Base-by-base conservation (phyloP, 1,140 invertebrate genomes). In the Trichogramma pretiosum region DNA sequence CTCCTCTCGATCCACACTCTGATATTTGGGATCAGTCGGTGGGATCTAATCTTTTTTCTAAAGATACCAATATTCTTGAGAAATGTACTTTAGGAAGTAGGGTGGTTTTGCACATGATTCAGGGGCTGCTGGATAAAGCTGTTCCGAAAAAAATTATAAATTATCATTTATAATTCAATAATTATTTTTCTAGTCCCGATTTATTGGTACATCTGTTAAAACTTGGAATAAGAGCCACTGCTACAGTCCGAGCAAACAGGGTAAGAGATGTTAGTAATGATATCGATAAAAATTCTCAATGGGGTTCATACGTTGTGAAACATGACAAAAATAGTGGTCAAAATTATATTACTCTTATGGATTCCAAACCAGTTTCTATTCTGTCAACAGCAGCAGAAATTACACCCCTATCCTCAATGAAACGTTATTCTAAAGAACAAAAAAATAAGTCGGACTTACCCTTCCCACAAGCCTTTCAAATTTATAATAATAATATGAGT, bases 271-370 rank as follows among this genome's bases (percentile, higher is more conserved):
- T n/a, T n/a, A 46, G 41, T 43, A 49, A 56, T 40, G 35, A 17
- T 10, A 32, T 53, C 13, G 46, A 47, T 9, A 49, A 56, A 18
- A 52, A 54, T 14, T 30, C 47, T 37, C 3, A 14, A 9, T 40
- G 47, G 32, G 55, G 54, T 9, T 51, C 48, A 30, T 51, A 41
- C 48, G 38, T 28, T 1, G 48, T 43, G 10, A 53, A 51, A n/a
- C 48, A 56, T 18, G 54, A 56, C 8, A 1, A 30, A 39, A 53
- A 51, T n/a, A 56, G 51, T 53, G 46, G 48, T 1, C 36, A 54
- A 23, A 54, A 56, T 39, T 56, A 26, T n/a, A 54, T 56, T 13
- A 56, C 19, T 42, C 17, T 52, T 10, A 52, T 50, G 43, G 49
- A 56, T 42, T 54, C 52, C 9, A 56, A 50, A 13, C 38, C 22